Conservation (phyloP, 2,888 invertebrate genomes). For the Lasius fuliginosus region DNA sequence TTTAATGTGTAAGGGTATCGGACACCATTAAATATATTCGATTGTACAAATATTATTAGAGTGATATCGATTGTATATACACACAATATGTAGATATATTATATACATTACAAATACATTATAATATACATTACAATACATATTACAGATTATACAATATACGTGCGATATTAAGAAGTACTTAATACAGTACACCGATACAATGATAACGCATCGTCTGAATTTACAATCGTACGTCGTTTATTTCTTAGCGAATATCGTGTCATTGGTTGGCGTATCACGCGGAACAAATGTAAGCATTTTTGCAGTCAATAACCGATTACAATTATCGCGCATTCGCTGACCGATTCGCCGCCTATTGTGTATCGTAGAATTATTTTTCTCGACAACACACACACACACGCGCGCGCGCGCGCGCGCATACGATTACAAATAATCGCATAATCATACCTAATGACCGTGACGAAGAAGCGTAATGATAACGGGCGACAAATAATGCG, state of each 20-base stretch:
- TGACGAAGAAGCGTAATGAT: constrained; percentile 20
- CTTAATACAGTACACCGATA: no score
- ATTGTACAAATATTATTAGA: not conserved
- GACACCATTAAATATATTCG: not conserved
- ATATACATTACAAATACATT: not conserved
- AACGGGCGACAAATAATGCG: constrained; percentile 17
- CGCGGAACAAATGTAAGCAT: constrained; percentile 43
- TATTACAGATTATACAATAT: not conserved
- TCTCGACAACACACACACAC: constrained; percentile 26
- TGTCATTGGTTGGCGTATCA: constrained; percentile 51
- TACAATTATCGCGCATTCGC: constrained; percentile 70
- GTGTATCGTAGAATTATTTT: constrained; percentile 44
- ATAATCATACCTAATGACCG: constrained; percentile 2
- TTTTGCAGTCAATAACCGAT: constrained; percentile 81
- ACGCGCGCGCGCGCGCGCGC: not conserved
- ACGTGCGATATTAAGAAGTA: not conserved
- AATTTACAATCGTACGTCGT: constrained; percentile 61
- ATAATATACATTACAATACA: not conserved
- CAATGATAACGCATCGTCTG: constrained; percentile 55
- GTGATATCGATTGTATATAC: not conserved
- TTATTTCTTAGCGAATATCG: constrained; percentile 47
- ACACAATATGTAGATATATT: not conserved
- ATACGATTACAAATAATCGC: constrained; percentile 31
- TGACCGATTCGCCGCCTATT: constrained; percentile 22
- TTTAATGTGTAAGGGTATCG: not conserved